Evolutionary conservation across 2,797 vertebrate species (phyloP).

Genomic region (Urophycis tenuis): DNA sequence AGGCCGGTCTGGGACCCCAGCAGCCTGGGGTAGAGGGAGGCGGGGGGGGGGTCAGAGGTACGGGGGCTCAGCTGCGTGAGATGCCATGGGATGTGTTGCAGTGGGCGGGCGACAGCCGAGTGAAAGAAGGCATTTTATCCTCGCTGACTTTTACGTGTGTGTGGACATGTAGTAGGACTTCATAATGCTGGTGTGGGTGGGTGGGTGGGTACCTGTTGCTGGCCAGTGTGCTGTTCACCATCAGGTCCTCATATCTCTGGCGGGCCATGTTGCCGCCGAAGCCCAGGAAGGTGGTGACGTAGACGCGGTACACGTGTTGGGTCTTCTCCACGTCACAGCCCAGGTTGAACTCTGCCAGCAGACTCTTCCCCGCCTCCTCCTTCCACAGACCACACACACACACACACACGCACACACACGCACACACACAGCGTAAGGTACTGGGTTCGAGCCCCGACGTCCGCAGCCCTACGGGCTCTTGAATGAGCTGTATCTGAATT

Average conservation of each 20-base stretch:
- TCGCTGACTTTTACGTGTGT: neutral
- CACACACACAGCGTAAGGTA: neutral
- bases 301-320: conserved; percentile 84
- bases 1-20: conserved; percentile 67
- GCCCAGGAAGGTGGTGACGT: conserved; percentile 88
- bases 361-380: conserved; percentile 84
- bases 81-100: neutral
- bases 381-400: conserved; percentile 36
- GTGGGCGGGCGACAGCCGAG: neutral
- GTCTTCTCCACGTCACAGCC: conserved; percentile 86
- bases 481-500: neutral
- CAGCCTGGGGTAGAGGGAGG: conserved; percentile 59
- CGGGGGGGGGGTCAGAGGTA: neutral
- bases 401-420: too few species aligned
- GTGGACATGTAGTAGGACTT: too few species aligned
- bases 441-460: neutral
- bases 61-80: neutral
- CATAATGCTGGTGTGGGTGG: too few species aligned
- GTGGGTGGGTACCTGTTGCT: conserved; percentile 67
- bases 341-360: conserved; percentile 89
- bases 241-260: conserved; percentile 82
- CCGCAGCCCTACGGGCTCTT: neutral
- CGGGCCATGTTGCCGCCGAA: conserved; percentile 90
- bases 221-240: conserved; percentile 74
- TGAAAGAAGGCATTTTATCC: neutral